Base-by-base conservation (phyloP, 2,888 invertebrate species). In the Andrena fulva region DNA sequence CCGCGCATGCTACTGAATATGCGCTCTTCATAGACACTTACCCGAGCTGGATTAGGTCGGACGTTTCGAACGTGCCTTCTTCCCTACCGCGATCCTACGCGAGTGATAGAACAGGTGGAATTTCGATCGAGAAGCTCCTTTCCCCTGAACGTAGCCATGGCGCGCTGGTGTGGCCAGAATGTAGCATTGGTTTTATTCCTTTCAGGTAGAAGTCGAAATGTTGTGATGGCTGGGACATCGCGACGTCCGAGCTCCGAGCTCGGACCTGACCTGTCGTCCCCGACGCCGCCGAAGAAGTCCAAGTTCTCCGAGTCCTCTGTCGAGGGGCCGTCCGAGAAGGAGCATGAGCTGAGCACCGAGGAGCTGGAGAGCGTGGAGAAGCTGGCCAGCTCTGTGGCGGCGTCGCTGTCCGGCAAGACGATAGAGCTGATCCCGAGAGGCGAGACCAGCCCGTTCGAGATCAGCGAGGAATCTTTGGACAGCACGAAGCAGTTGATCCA, bases 201-300 rank as follows among this genome's bases (percentile, higher is more conserved):
- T 84, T n/a, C 72, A 88, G 88, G 76, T 86, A 71, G 64, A 71
- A 81, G 85, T 60, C 88, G 88, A 89, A 83, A 93, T 93, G 93
- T 91, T 86, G 92, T 93, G 91, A 93, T 93, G 93, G 93, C 93
- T 75, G 92, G 90, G 77, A 92, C 91, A 84, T 90, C 91, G 62
- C 89, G 91, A 79, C 90, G 89, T 86, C 89, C 91, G 85, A 90
- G 87, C 86, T 89, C 87, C 31, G 91, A 92, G 91, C 89, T 90
- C 85, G 87, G 85, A 87, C 87, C 91, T 48, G 91, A 92, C 70
- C 85, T 90, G 63, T 87, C 91, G 69, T 85, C 89, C 12, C 89
- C 91, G 27, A 84, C 88, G 70, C 86, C 85, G n/a, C 79, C 80
- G 33, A 91, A 88, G 82, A 85, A 77, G 62, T 79, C 79, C 6